Percentiles rank a stretch among this genome's conserved stretches.
These are phyloP conservation scores for Dermolepida albohirtum DNA, from an alignment of 2,888 invertebrate genomes.

Conservation along the genomic window DNA sequence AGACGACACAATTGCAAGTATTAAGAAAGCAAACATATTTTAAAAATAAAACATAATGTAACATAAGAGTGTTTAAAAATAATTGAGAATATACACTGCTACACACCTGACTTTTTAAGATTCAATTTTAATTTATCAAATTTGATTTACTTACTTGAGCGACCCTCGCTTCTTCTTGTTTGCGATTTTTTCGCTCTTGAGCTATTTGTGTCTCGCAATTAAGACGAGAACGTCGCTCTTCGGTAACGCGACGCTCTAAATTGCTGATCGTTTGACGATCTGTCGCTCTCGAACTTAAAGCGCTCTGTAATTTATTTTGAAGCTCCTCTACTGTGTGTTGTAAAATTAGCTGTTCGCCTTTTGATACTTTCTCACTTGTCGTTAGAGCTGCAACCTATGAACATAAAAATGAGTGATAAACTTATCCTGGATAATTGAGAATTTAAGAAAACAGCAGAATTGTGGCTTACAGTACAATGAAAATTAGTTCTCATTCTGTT, in stretches of 20 bases:
- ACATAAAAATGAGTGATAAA: conserved; percentile 7
- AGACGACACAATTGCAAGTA: too few relatives aligned
- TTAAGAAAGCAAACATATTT: not conserved
- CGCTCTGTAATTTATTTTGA: conserved; percentile 83
- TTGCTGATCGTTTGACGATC: conserved; percentile 82
- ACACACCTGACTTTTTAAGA: too few relatives aligned
- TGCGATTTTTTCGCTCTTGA: conserved; percentile 79
- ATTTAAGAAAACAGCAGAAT: too few relatives aligned
- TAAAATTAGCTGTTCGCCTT: conserved; percentile 80
- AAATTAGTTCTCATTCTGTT: too few relatives aligned
- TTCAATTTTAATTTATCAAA: too few relatives aligned
- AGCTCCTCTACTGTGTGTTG: conserved; percentile 90
- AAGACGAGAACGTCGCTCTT: conserved; percentile 84
- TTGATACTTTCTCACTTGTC: conserved; percentile 75
- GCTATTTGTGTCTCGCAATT: conserved; percentile 79
- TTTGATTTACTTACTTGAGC: conserved; percentile 58
- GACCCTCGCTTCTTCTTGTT: conserved; percentile 65
- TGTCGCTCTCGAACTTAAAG: conserved; percentile 77
- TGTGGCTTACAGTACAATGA: too few relatives aligned
- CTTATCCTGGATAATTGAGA: too few relatives aligned
- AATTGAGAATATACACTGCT: not conserved
- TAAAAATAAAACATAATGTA: conserved; percentile 2
- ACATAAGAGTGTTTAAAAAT: not conserved
- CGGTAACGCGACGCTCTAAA: conserved; percentile 85
- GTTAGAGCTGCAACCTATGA: conserved; percentile 71